Conservation (phyloP, 2,113 vertebrate genomes). For the Pteronura brasiliensis region DNA sequence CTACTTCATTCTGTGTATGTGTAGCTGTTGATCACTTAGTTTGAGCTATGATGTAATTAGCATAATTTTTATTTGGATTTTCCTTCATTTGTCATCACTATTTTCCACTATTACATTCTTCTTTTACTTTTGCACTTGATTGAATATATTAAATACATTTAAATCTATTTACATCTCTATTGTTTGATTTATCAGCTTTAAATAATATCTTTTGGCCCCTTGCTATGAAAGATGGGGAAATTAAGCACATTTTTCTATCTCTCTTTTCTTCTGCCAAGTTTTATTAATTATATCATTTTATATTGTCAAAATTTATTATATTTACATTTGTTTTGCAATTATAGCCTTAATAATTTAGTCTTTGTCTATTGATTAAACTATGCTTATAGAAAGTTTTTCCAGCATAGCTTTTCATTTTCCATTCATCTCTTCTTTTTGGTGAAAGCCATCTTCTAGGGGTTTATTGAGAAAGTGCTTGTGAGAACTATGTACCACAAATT, state of each 20-base stretch:
- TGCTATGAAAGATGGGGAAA: background rate
- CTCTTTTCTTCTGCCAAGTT: background rate
- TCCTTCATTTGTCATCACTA: background rate
- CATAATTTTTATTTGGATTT: background rate
- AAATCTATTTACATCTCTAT: background rate
- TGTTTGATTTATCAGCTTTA: background rate
- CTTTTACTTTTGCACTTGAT: background rate
- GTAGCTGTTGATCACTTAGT: background rate
- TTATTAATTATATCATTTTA: background rate
- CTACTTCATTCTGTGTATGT: background rate
- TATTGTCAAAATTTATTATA: background rate
- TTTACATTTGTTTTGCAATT: conserved; percentile 2
- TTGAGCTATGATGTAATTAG: background rate
- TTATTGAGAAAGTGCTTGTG: background rate
- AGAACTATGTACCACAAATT: background rate
- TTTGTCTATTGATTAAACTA: background rate
- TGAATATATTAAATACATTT: conserved; percentile 23
- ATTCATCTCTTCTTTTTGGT: background rate
- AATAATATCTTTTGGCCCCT: background rate
- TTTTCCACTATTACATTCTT: background rate
- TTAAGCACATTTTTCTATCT: background rate
- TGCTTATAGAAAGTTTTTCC: background rate
- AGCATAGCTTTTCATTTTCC: background rate
- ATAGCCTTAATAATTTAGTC: background rate
- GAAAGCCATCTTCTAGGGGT: background rate